Evolutionary conservation across 1,140 invertebrate genomes (phyloP), one percentile per base, ranked within the genome.

Genomic region (Sipha flava): DNA sequence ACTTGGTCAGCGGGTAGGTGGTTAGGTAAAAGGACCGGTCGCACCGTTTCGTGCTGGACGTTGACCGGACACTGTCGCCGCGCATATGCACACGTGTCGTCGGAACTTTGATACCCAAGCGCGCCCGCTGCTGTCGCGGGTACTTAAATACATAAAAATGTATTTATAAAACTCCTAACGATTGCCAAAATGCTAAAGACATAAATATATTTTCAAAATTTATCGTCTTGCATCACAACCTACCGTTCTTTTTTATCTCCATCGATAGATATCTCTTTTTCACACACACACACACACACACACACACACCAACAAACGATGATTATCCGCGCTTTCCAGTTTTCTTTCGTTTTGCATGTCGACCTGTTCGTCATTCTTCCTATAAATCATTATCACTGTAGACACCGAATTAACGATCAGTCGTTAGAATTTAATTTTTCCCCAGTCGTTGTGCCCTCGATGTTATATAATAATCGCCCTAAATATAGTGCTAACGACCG

Each of bases 141-240:
- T n/a, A n/a, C n/a, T n/a, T n/a, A n/a, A n/a, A n/a, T n/a, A n/a
- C n/a, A n/a, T 23, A 10, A 45, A 68, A 29, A 4, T 70, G 23
- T 70, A 70, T 70, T 70, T 70, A 70, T 70, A 70, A 70, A 70
- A 45, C 66, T 40, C 0, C 34, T 1, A 21, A 66, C 64, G 64
- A 43, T 66, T 66, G 64, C 64, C 64, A 66, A 66, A 66, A 43
- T 18, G 34, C 64, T 10, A 34, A 43, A 29, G 64, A 40, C n/a
- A n/a, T n/a, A n/a, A n/a, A n/a, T n/a, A n/a, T 43, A 43, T 43
- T 43, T 43, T 43, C 40, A 43, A 43, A 43, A 43, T 43, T 43
- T 7, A n/a, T n/a, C 57, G 57, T 34, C 26, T 16, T 64, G 18
- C 9, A 18, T 18, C 59, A 21, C 64, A 10, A 43, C 21, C 7